These are phyloP conservation scores for Camelus bactrianus DNA, from an alignment of 2,113 vertebrate species.

Conservation along the genomic window DNA sequence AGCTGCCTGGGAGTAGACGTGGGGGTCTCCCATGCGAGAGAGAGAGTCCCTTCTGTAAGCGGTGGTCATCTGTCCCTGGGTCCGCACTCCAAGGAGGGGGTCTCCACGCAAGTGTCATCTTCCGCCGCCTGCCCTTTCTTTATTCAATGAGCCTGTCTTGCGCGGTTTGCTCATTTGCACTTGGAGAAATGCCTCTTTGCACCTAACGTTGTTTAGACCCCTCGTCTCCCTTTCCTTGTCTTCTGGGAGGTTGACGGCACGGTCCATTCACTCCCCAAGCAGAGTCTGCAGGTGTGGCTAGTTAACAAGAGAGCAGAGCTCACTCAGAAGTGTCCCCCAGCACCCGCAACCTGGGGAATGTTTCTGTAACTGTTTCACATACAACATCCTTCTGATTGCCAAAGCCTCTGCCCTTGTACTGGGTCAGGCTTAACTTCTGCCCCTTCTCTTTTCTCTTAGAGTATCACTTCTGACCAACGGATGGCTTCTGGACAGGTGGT, in stretches of 20 bases:
- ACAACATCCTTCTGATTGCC: background rate
- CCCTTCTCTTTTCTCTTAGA: background rate
- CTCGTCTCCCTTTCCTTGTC: background rate
- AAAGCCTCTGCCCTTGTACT: background rate
- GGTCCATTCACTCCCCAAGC: background rate
- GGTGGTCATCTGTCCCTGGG: background rate
- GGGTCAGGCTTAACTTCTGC: background rate
- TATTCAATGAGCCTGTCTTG: too few species aligned
- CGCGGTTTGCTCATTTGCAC: background rate
- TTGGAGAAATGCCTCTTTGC: background rate
- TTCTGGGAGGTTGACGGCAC: background rate
- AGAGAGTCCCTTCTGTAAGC: background rate
- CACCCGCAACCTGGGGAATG: background rate
- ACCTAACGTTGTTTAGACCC: background rate
- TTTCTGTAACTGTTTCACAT: background rate
- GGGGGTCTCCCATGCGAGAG: too few species aligned
- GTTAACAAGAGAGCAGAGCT: background rate
- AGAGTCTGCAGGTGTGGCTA: background rate
- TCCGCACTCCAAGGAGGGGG: background rate
- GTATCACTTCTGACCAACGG: background rate
- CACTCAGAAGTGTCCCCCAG: background rate
- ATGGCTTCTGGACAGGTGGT: background rate
- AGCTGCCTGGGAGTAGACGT: background rate
- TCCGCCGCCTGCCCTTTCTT: background rate
- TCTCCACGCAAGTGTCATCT: background rate